phyloP scores from a whole-genome alignment of 2,113 vertebrate genomes.

The Acrocephalus arundinaceus region DNA sequence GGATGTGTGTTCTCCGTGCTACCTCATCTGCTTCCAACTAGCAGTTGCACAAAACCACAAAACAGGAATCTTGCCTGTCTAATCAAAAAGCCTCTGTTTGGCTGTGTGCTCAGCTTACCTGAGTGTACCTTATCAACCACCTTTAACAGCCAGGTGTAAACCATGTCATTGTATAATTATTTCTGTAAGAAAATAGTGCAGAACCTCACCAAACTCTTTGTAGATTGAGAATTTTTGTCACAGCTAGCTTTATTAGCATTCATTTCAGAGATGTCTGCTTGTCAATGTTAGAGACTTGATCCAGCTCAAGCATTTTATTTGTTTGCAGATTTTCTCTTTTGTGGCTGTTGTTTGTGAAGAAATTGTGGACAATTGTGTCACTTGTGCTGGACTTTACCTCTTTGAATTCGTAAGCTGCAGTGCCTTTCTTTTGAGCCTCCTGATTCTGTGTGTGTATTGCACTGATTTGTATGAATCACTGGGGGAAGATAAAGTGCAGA shows the following conservation, averaged over 20 bases:
- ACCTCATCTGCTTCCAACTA: neutral
- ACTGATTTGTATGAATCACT: conserved; percentile 68
- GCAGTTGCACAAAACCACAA: neutral
- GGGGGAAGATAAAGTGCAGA: conserved; percentile 64
- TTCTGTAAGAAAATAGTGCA: neutral
- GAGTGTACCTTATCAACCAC: neutral
- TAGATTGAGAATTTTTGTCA: neutral
- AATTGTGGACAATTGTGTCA: conserved; percentile 72
- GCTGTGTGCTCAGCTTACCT: neutral
- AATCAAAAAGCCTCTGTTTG: neutral
- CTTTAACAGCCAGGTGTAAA: neutral
- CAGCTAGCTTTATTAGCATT: neutral
- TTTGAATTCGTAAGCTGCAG: conserved; percentile 91
- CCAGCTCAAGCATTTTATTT: neutral
- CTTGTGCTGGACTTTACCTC: conserved; percentile 83
- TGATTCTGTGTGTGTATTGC: conserved; percentile 79
- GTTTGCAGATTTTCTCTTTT: conserved; percentile 82
- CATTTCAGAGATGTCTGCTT: neutral
- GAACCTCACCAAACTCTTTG: neutral
- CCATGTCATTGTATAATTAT: neutral
- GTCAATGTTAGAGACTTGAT: neutral
- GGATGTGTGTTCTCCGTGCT: neutral
- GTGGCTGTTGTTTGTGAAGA: conserved; percentile 89
- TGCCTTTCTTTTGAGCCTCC: conserved; percentile 83
- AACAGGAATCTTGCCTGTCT: neutral